A percentile compares a stretch with the other conserved stretches of the same genome.
These are phyloP conservation scores for Rhegmatorhina hoffmannsi DNA, from an alignment of 2,113 vertebrate species.

Conservation along the genomic window DNA sequence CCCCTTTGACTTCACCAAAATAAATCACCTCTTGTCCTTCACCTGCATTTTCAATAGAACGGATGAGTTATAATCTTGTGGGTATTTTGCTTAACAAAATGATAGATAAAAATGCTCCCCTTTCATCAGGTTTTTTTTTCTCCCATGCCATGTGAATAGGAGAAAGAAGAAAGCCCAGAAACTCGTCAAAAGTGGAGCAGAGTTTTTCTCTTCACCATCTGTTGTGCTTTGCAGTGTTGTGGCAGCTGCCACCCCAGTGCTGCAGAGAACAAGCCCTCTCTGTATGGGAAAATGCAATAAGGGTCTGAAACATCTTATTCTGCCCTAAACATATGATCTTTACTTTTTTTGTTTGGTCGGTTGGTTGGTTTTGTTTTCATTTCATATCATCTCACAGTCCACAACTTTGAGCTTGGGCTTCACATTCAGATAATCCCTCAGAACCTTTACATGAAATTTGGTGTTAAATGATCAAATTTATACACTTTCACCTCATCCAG, in stretches of 20 bases:
- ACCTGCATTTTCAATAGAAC: not conserved
- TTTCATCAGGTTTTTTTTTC: not conserved
- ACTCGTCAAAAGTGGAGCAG: not conserved
- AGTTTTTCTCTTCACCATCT: not conserved
- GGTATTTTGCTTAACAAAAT: not conserved
- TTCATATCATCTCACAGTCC: not conserved
- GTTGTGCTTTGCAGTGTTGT: not conserved
- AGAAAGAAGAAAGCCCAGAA: not conserved
- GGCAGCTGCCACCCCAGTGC: not conserved
- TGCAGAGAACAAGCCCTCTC: not conserved
- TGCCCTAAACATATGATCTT: not conserved
- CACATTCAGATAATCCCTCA: not conserved
- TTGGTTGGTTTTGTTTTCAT: not conserved
- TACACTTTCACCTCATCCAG: not conserved
- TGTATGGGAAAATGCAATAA: not conserved
- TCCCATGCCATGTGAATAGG: not conserved
- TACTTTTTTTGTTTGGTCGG: not conserved
- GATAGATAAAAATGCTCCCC: not conserved
- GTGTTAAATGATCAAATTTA: not conserved
- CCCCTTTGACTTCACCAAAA: not conserved
- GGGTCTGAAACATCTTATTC: not conserved
- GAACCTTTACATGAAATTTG: not conserved
- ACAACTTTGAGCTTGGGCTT: not conserved
- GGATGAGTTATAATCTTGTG: not conserved
- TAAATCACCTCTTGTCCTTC: not conserved